Evolutionary conservation across 2,113 vertebrate genomes (phyloP).

Genomic region (Barbus barbus): DNA sequence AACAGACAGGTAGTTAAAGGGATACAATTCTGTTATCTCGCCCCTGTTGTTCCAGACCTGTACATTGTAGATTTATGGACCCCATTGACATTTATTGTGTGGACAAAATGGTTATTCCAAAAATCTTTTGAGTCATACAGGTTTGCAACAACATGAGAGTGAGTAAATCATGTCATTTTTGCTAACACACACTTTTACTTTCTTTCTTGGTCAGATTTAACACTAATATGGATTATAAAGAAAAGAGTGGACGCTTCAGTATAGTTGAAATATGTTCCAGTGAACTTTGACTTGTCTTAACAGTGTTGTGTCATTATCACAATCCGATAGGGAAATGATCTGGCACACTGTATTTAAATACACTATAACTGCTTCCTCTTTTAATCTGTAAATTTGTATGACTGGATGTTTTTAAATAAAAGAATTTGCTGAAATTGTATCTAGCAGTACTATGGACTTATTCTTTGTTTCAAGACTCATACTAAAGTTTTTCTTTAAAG

Average conservation of each 20-base stretch:
- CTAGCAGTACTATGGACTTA: neutral
- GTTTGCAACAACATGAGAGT: neutral
- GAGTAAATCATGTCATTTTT: too few relatives aligned
- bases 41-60: neutral
- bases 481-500: neutral
- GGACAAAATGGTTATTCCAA: neutral
- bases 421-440: neutral
- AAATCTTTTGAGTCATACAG: neutral
- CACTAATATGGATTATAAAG: neutral
- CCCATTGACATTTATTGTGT: neutral
- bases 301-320: neutral
- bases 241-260: neutral
- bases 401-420: neutral
- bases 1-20: neutral
- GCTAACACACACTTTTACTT: neutral
- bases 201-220: neutral
- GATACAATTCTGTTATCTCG: neutral
- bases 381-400: slow-evolving; percentile 36
- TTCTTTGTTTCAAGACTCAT: neutral
- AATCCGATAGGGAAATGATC: slow-evolving; percentile 44
- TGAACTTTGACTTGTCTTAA: slow-evolving; percentile 16
- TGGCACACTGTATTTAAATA: slow-evolving; percentile 41
- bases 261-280: neutral
- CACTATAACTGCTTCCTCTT: slow-evolving; percentile 40
- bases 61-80: neutral